Conservation (phyloP, 2,113 vertebrate species). For the Panurus biarmicus region DNA sequence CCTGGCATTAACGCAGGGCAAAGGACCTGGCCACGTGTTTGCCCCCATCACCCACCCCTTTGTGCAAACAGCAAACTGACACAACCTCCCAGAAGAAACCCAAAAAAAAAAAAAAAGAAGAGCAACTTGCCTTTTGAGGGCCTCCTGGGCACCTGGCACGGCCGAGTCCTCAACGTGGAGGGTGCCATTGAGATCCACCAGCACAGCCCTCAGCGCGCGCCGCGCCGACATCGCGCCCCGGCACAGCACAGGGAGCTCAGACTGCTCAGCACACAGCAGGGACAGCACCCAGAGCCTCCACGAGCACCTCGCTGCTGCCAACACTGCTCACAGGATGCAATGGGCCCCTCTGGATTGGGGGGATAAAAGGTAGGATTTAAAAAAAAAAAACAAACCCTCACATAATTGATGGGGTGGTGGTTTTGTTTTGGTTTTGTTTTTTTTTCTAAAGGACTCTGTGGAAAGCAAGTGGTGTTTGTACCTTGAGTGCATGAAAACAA, state of each 20-base stretch:
- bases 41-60: background rate
- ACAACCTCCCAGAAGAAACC: background rate
- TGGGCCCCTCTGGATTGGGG: background rate
- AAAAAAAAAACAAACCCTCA: background rate
- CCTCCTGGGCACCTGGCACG: constrained; percentile 89
- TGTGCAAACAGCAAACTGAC: background rate
- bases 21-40: fast-evolving
- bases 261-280: constrained; percentile 56
- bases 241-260: constrained; percentile 10
- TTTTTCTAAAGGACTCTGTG: background rate
- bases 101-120: background rate
- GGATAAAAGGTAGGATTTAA: background rate
- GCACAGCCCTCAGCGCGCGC: constrained; percentile 83
- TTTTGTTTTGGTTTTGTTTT: background rate
- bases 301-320: constrained; percentile 3
- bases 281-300: constrained; percentile 51
- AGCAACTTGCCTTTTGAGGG: constrained; percentile 80
- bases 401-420: background rate
- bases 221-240: constrained; percentile 78
- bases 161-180: constrained; percentile 90
- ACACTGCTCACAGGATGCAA: background rate
- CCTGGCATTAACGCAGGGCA: background rate
- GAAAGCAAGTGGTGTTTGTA: background rate
- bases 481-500: background rate
- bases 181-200: constrained; percentile 94